phyloP scores from a whole-genome alignment of 2,113 vertebrate genomes.

The Melozone crissalis region DNA sequence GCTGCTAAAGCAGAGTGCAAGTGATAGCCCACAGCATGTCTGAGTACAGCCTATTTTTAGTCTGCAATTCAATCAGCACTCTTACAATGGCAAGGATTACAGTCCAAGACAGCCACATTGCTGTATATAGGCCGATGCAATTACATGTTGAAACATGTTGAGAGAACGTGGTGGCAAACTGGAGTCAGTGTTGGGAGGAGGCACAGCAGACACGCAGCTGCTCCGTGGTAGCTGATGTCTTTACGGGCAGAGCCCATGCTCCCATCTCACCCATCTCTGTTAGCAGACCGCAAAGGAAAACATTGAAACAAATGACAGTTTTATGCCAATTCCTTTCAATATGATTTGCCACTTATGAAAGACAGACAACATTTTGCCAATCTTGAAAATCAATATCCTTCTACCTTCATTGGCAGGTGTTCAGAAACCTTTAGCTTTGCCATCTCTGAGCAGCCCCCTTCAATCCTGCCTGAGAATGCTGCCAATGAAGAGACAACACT shows the following conservation, averaged over 20 bases:
- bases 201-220: background rate
- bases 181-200: background rate
- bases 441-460: background rate
- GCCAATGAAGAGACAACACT: background rate
- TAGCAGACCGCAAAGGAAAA: background rate
- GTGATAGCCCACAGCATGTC: background rate
- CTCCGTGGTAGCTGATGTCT: accelerated
- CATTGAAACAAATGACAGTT: background rate
- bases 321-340: background rate
- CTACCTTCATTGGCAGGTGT: background rate
- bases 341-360: background rate
- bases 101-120: background rate
- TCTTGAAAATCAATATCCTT: background rate
- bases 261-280: accelerated
- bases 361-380: background rate
- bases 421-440: background rate
- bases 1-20: background rate
- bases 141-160: background rate
- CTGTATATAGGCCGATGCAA: background rate
- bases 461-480: background rate
- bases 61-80: slow-evolving; percentile 2
- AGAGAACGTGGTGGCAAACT: background rate
- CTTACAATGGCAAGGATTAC: slow-evolving; percentile 30
- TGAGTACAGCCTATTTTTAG: slow-evolving; percentile 45
- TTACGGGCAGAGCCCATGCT: accelerated